phyloP scores from a whole-genome alignment of 2,113 vertebrate genomes.

The Phyllostomus discolor region DNA sequence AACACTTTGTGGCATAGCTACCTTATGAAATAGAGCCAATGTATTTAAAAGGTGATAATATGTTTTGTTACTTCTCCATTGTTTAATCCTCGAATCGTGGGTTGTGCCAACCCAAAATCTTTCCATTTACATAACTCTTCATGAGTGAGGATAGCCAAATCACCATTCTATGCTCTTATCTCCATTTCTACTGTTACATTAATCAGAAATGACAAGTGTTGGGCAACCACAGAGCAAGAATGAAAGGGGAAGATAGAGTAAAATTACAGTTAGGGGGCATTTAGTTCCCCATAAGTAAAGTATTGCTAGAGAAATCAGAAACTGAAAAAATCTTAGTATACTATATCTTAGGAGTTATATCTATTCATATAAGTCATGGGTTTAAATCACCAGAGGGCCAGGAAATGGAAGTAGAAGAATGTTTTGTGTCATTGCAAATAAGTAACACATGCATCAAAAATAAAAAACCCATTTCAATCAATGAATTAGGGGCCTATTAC shows the following conservation, averaged over 20 bases:
- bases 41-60: not conserved
- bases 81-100: not conserved
- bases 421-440: not conserved
- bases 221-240: not conserved
- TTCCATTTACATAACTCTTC: not conserved
- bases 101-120: not conserved
- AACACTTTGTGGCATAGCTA: not conserved
- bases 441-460: not conserved
- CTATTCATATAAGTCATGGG: not conserved
- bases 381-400: not conserved
- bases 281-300: not conserved
- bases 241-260: not conserved
- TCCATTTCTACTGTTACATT: not conserved
- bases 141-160: not conserved
- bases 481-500: not conserved
- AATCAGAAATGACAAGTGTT: not conserved
- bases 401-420: not conserved
- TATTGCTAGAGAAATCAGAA: not conserved
- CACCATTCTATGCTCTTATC: not conserved
- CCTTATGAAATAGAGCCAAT: not conserved
- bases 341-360: not conserved
- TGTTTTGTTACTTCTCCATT: not conserved
- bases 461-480: slow-evolving; percentile 22
- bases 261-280: not conserved
- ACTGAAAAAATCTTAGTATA: not conserved